Base-by-base conservation (phyloP, 2,888 invertebrate species). In the Cecidostiba fungosa region DNA sequence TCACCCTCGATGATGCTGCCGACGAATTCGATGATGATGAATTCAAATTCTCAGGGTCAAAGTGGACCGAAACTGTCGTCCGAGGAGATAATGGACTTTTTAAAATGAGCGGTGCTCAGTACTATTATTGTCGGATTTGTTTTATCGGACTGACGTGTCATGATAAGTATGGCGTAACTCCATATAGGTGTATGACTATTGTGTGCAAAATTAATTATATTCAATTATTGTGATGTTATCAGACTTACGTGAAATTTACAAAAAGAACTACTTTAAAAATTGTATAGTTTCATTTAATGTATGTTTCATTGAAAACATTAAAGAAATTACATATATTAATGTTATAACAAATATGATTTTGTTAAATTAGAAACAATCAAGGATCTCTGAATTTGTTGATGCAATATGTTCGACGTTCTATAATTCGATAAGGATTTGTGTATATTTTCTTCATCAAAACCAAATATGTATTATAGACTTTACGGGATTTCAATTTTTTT, bases 61-160 rank as follows among this genome's bases (percentile, higher is more conserved):
- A 85, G n/a, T 43, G 84, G 81, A 87, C 86, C 82, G 12, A 91
- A 89, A 85, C 88, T 91, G 32, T 90, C 91, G 12, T 89, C 90
- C 0, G 90, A 91, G 86, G 92, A 92, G 84, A 92, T 92, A 10
- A 91, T 92, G 89, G 92, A 92, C 82, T 89, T 92, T 72, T 90
- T 92, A 80, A 92, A 90, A 87, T 90, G 88, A 90, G 88, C 69
- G 43, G 23, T 59, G 14, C 59, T 77, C n/a, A 36, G 36, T 3
- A 47, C n/a, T 66, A 4, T 66, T 66, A 29, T 29, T 12, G 16
- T 14, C 12, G 29, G 23, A 26, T 66, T 66, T 26, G 12, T 26
- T 66, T 66, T 12, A 26, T 29, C 3, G 29, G 29, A 66, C 29
- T 29, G 14, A 59, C 54, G 54, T n/a, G n/a, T n/a, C 23, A n/a